A percentile compares a stretch with the other conserved stretches of the same genome.
These are phyloP conservation scores for Euborellia annulipes DNA, from an alignment of 1,140 invertebrate species.

Conservation along the genomic window DNA sequence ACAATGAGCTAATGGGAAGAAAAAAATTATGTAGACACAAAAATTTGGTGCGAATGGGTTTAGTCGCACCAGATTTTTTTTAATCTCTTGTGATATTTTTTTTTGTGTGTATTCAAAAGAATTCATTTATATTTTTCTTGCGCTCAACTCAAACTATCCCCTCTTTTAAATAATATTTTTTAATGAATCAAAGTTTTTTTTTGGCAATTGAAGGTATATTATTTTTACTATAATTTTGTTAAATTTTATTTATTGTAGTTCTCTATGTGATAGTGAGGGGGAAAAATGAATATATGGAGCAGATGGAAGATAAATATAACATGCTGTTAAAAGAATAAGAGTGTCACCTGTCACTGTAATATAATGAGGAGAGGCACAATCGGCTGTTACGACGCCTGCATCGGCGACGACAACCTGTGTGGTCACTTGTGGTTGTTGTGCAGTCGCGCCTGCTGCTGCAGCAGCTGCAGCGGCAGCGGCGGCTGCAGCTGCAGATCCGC, in stretches of 20 bases:
- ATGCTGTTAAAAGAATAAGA: slow-evolving; percentile 1
- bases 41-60: too few species aligned
- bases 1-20: too few species aligned
- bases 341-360: slow-evolving; percentile 35
- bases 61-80: too few species aligned
- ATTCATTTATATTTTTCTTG: too few species aligned
- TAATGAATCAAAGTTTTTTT: neutral
- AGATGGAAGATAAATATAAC: slow-evolving; percentile 5
- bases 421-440: slow-evolving; percentile 30
- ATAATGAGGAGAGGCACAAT: slow-evolving; percentile 30
- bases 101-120: too few species aligned
- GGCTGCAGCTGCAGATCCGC: neutral
- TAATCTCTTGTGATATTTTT: too few species aligned
- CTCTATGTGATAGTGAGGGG: neutral
- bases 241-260: neutral
- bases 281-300: neutral
- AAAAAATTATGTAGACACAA: too few species aligned
- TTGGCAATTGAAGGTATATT: neutral
- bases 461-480: neutral
- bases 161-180: too few species aligned
- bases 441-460: slow-evolving; percentile 8
- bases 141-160: too few species aligned
- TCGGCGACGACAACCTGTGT: slow-evolving; percentile 30
- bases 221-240: neutral
- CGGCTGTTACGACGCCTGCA: slow-evolving; percentile 6